These are phyloP conservation scores for Baronia brevicornis DNA, from an alignment of 2,888 invertebrate species.

Conservation along the genomic window DNA sequence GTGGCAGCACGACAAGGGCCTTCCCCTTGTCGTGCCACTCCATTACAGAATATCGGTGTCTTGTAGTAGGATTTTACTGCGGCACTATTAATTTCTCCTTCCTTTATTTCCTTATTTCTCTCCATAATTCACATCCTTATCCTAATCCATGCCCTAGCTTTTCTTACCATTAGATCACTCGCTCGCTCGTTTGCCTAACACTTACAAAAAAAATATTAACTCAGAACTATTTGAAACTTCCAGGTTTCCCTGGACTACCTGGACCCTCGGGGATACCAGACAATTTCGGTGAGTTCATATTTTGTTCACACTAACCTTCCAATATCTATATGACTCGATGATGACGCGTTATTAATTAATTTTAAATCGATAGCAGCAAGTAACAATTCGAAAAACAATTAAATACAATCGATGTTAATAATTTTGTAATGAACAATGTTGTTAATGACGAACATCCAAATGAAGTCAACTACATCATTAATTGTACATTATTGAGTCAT, in stretches of 20 bases:
- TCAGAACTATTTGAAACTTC: slow-evolving; percentile 32
- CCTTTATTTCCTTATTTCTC: too few species aligned
- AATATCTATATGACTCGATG: slow-evolving; percentile 42
- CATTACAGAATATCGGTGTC: too few species aligned
- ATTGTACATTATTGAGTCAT: slow-evolving; percentile 62
- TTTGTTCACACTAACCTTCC: slow-evolving; percentile 30
- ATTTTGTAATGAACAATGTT: slow-evolving; percentile 32
- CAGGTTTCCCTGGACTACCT: slow-evolving; percentile 83
- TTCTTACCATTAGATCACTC: too few species aligned
- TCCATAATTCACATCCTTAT: too few species aligned
- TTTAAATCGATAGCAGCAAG: slow-evolving; percentile 24
- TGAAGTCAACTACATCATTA: slow-evolving; percentile 42
- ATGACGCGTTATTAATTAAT: slow-evolving; percentile 21
- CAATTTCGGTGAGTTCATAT: slow-evolving; percentile 84
- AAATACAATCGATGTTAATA: slow-evolving; percentile 38
- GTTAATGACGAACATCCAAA: slow-evolving; percentile 39
- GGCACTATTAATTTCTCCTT: too few species aligned
- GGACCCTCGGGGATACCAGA: slow-evolving; percentile 92
- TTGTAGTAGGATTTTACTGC: too few species aligned
- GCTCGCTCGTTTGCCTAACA: neutral
- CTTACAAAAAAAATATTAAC: neutral
- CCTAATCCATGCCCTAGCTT: too few species aligned
- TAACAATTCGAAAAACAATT: slow-evolving; percentile 12
- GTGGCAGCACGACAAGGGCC: too few species aligned
- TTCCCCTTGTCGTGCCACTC: too few species aligned